phyloP scores from a whole-genome alignment of 2,888 invertebrate species.

The Pristionchus fissidentatus region DNA sequence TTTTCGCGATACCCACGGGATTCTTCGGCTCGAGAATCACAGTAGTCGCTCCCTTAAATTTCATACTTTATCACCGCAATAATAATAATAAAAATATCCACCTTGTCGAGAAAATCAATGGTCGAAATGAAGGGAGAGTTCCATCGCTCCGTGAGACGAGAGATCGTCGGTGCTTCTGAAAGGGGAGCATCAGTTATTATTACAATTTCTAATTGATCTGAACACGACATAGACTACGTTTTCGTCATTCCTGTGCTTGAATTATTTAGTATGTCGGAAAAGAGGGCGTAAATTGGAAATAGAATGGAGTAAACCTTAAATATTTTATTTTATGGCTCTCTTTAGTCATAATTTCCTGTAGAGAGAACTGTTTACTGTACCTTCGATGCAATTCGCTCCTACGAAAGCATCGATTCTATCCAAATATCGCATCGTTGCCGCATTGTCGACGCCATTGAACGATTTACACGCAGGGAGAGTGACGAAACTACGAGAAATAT shows the following conservation, averaged over 20 bases:
- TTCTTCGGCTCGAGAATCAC: constrained; percentile 54
- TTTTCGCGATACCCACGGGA: constrained; percentile 52
- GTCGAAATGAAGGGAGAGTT: constrained; percentile 51
- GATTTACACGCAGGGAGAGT: constrained; percentile 59
- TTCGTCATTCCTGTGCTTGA: not conserved
- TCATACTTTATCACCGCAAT: too few relatives aligned
- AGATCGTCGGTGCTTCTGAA: constrained; percentile 59
- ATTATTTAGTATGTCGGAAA: too few relatives aligned
- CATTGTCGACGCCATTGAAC: constrained; percentile 64
- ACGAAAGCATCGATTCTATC: constrained; percentile 57
- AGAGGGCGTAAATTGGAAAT: too few relatives aligned
- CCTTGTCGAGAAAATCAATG: not conserved
- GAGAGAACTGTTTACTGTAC: too few relatives aligned
- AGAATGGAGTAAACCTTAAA: too few relatives aligned
- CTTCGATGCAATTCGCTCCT: constrained; percentile 60
- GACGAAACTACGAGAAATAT: constrained; percentile 52
- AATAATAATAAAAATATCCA: too few relatives aligned
- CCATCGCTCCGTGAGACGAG: constrained; percentile 58
- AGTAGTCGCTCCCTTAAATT: constrained; percentile 41
- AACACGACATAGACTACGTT: not conserved
- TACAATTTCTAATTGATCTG: too few relatives aligned
- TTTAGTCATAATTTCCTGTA: too few relatives aligned
- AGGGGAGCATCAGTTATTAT: not conserved
- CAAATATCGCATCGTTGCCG: constrained; percentile 57
- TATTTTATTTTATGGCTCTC: too few relatives aligned